phyloP scores from a whole-genome alignment of 1,140 invertebrate species.

The Latrodectus geometricus region DNA sequence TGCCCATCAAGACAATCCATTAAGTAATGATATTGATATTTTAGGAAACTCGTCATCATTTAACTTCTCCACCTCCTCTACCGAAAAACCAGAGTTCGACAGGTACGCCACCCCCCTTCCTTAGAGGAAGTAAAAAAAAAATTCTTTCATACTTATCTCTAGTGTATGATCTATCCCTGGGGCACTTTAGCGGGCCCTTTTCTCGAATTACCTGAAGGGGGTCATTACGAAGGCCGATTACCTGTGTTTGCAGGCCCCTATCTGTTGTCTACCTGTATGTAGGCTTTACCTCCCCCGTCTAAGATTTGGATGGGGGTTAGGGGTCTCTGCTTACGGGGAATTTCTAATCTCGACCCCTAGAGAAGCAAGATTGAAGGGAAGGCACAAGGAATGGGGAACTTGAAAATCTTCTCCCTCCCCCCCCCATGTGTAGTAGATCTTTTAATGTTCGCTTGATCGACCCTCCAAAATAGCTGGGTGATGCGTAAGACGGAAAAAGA shows the following conservation, averaged over 20 bases:
- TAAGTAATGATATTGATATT: slow-evolving; percentile 34
- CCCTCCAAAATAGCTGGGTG: slow-evolving; percentile 17
- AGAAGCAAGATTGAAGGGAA: not conserved
- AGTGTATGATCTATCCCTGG: slow-evolving; percentile 20
- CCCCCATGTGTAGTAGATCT: not conserved
- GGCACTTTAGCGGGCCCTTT: slow-evolving; percentile 29
- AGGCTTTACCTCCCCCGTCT: not conserved
- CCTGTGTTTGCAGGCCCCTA: slow-evolving; percentile 30
- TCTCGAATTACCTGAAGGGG: slow-evolving; percentile 47
- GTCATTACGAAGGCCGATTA: slow-evolving; percentile 30
- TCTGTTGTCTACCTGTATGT: slow-evolving; percentile 23
- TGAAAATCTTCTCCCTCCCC: not conserved
- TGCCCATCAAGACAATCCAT: not conserved
- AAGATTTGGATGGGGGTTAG: not conserved
- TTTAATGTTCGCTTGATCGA: slow-evolving; percentile 17
- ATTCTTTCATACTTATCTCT: not conserved
- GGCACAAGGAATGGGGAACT: slow-evolving; percentile 15
- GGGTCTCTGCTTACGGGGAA: not conserved
- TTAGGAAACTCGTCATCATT: slow-evolving; percentile 13
- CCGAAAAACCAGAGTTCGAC: not conserved
- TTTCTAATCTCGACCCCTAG: not conserved
- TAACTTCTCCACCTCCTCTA: too few species aligned
- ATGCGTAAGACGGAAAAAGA: slow-evolving; percentile 44
- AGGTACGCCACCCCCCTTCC: not conserved
- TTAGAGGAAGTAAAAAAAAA: not conserved